phyloP scores from a whole-genome alignment of 2,113 vertebrate species.

The Uropsilus gracilis region DNA sequence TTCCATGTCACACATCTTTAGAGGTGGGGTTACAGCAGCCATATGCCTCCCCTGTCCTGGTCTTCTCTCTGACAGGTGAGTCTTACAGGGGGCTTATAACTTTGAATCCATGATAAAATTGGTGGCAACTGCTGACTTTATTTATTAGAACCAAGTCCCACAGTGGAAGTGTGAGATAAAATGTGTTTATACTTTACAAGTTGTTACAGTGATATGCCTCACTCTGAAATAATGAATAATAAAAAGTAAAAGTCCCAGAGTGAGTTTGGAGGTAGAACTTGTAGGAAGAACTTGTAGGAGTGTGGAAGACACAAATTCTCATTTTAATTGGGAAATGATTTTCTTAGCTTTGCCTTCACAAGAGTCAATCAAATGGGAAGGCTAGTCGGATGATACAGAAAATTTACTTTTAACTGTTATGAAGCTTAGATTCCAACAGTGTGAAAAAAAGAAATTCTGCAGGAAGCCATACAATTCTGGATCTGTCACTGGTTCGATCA shows the following conservation, averaged over 20 bases:
- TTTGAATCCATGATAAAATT: not conserved
- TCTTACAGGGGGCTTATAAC: accelerated
- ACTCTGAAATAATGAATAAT: not conserved
- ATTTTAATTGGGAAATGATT: not conserved
- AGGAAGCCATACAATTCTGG: not conserved
- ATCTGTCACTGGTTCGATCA: not conserved
- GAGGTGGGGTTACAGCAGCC: too few relatives aligned
- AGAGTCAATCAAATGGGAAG: not conserved
- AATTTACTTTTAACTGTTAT: not conserved
- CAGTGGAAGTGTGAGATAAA: not conserved
- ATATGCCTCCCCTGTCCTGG: not conserved
- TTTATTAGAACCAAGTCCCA: not conserved
- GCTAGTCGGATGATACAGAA: not conserved
- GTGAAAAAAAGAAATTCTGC: not conserved
- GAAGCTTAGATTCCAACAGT: not conserved
- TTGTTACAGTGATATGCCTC: not conserved
- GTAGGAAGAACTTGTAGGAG: not conserved
- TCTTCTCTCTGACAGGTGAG: not conserved
- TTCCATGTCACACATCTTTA: not conserved
- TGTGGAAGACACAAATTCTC: not conserved
- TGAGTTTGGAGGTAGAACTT: not conserved
- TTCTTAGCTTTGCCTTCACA: not conserved
- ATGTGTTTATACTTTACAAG: not conserved
- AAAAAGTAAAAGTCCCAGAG: not conserved
- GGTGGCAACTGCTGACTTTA: not conserved